Evolutionary conservation across 2,797 vertebrate genomes (phyloP), one percentile per base, ranked within the genome.

Genomic region (Xenops minutus): DNA sequence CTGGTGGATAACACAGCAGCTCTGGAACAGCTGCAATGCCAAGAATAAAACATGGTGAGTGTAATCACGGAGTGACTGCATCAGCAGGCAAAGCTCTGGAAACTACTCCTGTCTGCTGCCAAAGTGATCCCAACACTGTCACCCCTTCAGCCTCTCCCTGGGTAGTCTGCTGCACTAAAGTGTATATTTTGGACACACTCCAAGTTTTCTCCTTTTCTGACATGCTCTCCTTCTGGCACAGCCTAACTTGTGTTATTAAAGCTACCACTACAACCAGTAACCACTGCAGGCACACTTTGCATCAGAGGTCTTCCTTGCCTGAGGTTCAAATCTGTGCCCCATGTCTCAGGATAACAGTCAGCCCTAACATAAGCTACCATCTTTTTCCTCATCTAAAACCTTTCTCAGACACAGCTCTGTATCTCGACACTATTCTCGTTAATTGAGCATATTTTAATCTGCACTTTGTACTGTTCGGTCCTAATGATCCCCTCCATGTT

Each of bases 141-240:
- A 63, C 13, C 26, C 49, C 12, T 64, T 36, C 36, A 78, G 36
- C 54, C 39, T 66, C 30, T 36, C 37, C 27, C 8, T 24, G 3
- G 9, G 6, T 32, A 29, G 27, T 20, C 48, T 63, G 39, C 48
- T 43, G 56, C 34, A 75, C 17, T 30, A 39, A 24, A 8, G 29
- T 15, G 19, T 73, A 30, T 3, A 34, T 21, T 74, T 55, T 64
- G 30, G 30, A 63, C 26, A 30, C 8, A 30, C 6, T 34, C 10
- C 16, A 74, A 54, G 34, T 15, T 32, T 78, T 75, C 39, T 61
- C 14, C 14, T 68, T 61, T 74, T 14, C 48, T 55, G 21, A 41
- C 1, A 24, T 1, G 1, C 13, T 29, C 30, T 64, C 24, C 26
- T 77, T 73, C 52, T 2, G 1, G 12, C 46, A 75, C 4, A 12